Evolutionary conservation across 2,888 invertebrate genomes (phyloP).

Genomic region (Scaptomyza parva): DNA sequence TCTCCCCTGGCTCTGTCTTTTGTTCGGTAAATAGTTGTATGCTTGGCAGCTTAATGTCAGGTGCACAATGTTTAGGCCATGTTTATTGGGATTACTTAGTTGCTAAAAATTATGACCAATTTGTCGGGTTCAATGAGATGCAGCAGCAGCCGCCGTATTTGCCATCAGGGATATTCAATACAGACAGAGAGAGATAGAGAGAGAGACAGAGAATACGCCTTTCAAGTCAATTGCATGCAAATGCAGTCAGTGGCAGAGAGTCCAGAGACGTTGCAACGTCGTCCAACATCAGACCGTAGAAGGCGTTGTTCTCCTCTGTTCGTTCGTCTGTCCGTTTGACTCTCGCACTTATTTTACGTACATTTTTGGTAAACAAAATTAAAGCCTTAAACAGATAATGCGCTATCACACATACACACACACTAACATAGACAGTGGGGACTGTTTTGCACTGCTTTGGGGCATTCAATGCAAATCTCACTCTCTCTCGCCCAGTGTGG

Average conservation of each 20-base stretch:
- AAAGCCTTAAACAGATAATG: conserved; percentile 81
- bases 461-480: conserved; percentile 78
- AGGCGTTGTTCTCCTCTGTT: conserved; percentile 65
- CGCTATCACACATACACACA: conserved; percentile 60
- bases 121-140: conserved; percentile 75
- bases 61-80: conserved; percentile 75
- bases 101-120: conserved; percentile 82
- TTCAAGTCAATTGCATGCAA: conserved; percentile 81
- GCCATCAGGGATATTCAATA: conserved; percentile 31
- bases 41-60: conserved; percentile 78
- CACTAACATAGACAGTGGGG: conserved; percentile 45
- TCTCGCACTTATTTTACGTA: conserved; percentile 78
- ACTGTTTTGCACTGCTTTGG: conserved; percentile 5
- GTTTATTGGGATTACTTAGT: conserved; percentile 81
- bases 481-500: conserved; percentile 24
- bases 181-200: background rate
- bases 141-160: conserved; percentile 29
- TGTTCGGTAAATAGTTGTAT: conserved; percentile 16
- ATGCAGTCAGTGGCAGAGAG: conserved; percentile 44
- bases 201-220: conserved; percentile 36
- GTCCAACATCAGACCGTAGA: conserved; percentile 63
- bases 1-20: background rate
- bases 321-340: conserved; percentile 19
- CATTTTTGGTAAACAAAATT: conserved; percentile 79
- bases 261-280: conserved; percentile 26